Evolutionary conservation across 2,888 invertebrate species (phyloP).

Genomic region (Patella depressa): DNA sequence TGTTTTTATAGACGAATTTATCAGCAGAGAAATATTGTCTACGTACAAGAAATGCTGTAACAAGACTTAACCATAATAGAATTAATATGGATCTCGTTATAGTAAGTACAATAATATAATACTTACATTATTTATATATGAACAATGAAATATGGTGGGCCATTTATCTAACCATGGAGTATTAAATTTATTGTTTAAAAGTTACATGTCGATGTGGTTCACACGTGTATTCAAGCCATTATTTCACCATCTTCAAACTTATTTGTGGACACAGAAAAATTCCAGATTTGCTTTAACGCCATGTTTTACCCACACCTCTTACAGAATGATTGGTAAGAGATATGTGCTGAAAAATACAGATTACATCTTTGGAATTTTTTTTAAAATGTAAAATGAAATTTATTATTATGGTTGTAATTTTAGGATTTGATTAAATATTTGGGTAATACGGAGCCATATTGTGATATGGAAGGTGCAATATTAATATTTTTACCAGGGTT

Average conservation of each 20-base stretch:
- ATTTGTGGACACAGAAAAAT: neutral
- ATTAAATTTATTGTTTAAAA: too few species aligned
- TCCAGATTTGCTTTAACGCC: neutral
- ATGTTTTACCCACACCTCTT: neutral
- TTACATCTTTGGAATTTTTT: neutral
- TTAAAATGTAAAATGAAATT: neutral
- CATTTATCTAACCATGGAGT: too few species aligned
- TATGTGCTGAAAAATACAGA: too few species aligned
- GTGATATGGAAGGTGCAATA: constrained; percentile 60
- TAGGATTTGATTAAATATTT: constrained; percentile 60
- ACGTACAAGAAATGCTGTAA: constrained; percentile 64
- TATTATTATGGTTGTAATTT: neutral
- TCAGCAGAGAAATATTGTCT: constrained; percentile 59
- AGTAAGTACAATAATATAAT: constrained; percentile 41
- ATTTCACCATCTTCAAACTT: too few species aligned
- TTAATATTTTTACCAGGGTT: constrained; percentile 68
- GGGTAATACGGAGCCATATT: constrained; percentile 43
- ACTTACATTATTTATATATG: neutral
- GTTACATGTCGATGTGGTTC: too few species aligned
- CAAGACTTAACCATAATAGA: constrained; percentile 58
- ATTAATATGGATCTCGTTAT: constrained; percentile 67
- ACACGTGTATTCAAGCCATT: too few species aligned
- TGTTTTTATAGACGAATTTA: constrained; percentile 56
- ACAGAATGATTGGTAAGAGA: neutral
- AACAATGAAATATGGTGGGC: too few species aligned